These are phyloP conservation scores for Bombylius major DNA, from an alignment of 2,888 invertebrate species.

Conservation along the genomic window DNA sequence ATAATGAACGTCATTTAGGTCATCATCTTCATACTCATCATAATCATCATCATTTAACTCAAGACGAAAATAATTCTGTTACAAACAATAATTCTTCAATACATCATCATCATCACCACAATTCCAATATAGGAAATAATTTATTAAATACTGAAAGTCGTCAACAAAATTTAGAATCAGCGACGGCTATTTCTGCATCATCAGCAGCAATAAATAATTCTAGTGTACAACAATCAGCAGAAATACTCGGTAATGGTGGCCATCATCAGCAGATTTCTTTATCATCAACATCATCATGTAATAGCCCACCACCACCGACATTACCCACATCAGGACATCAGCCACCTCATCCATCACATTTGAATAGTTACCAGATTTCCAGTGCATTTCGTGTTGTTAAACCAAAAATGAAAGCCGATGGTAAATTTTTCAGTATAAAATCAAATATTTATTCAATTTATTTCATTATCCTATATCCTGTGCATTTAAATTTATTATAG, in stretches of 20 bases:
- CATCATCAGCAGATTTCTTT: neutral
- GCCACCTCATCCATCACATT: neutral
- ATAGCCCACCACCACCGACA: neutral
- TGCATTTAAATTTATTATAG: too few relatives aligned
- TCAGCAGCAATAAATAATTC: too few relatives aligned
- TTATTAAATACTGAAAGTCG: neutral
- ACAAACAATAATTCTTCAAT: too few relatives aligned
- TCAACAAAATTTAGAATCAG: neutral
- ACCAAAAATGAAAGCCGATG: conserved; percentile 14
- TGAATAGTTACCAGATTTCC: conserved; percentile 4
- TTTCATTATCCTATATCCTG: neutral
- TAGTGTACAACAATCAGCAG: too few relatives aligned
- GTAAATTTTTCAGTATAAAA: conserved; percentile 5
- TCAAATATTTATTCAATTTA: neutral
- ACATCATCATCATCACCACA: too few relatives aligned
- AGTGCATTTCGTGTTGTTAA: conserved; percentile 15
- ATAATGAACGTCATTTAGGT: neutral
- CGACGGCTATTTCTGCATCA: too few relatives aligned
- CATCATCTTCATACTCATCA: conserved; percentile 2
- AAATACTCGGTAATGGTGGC: too few relatives aligned
- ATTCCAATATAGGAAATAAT: too few relatives aligned
- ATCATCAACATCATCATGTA: neutral
- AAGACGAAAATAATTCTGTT: too few relatives aligned
- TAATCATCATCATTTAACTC: neutral
- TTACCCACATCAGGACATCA: neutral